Evolutionary conservation across 2,113 vertebrate species (phyloP), one percentile per base, ranked within the genome.

Genomic region (Cettia cetti): DNA sequence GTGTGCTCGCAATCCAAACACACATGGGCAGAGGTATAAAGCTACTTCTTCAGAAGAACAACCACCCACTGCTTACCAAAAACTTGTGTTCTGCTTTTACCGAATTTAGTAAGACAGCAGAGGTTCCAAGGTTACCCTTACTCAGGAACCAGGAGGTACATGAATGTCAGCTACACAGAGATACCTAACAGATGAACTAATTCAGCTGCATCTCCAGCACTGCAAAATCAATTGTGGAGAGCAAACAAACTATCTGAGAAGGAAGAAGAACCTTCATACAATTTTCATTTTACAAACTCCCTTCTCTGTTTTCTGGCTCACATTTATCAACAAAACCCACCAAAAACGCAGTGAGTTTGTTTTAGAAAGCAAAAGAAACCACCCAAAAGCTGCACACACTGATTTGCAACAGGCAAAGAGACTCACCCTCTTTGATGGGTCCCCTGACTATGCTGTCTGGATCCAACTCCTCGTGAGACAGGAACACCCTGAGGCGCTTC

Each of bases 401-500:
- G 35, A 47, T 72, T 74, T 65, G 40, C n/a, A 74, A 35, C 7
- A 52, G 68, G 18, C 65, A 81, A 13, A 18, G 4, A 6, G 44
- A 94, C 98, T 89, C 90, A 98, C 98, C 91, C 3, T 97, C 97
- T 75, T 94, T 93, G 40, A 89, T 10, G 2, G 97, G 69, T 30
- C 81, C 90, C 40, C 98, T 98, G 57, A 98, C 95, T 35, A 99
- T 98, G 56, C 98, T 98, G 95, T 98, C 97, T 11, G 98, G 97
- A 63, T 99, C 99, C 70, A 99, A 96, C 94, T 99, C 99, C 80
- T 99, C 99, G 0, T 99, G 99, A 4, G 99, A 99, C 27, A 99
- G 98, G 92, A 99, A 99, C 33, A 98, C 98, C 61, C 98, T 82
- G 20, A 99, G 98, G 13, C 99, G 98, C 83, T 99, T 99, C 96